Conservation (phyloP, 2,888 invertebrate species). For the Cryptus viduatorius region DNA sequence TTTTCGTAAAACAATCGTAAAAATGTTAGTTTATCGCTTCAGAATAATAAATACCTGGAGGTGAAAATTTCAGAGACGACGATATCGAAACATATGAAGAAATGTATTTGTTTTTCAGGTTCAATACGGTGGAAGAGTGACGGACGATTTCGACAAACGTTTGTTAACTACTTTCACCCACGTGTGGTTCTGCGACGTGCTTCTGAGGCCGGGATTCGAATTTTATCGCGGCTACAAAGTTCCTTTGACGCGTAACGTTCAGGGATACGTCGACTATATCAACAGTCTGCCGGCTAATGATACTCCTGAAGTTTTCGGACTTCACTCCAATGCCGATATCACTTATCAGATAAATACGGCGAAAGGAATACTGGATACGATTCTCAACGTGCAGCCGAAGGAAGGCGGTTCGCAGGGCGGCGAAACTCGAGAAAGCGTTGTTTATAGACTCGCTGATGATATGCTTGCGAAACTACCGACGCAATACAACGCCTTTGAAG, state of each 20-base stretch:
- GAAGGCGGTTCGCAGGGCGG: constrained; percentile 96
- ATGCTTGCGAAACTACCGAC: constrained; percentile 95
- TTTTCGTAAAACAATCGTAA: not conserved
- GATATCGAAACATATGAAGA: not conserved
- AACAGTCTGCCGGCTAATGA: constrained; percentile 94
- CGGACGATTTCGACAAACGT: constrained; percentile 98
- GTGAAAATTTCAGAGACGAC: not conserved
- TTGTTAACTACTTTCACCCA: constrained; percentile 96
- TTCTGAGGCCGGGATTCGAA: constrained; percentile 95
- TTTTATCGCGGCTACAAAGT: constrained; percentile 97
- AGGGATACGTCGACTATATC: constrained; percentile 94
- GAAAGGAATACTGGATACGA: constrained; percentile 96
- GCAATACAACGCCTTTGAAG: constrained; percentile 95
- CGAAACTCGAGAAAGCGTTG: constrained; percentile 96
- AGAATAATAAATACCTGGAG: not conserved
- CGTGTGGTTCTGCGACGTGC: constrained; percentile 97
- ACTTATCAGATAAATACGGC: constrained; percentile 99
- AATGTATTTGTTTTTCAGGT: constrained; percentile 80
- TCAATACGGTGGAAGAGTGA: constrained; percentile 95
- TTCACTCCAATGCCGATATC: constrained; percentile 98
- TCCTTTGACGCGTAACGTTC: constrained; percentile 92
- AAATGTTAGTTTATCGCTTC: too few relatives aligned
- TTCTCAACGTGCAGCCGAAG: constrained; percentile 98
- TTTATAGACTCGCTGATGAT: constrained; percentile 96
- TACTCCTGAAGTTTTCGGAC: constrained; percentile 98